Percentiles rank a stretch among this genome's conserved stretches.
phyloP scores from a whole-genome alignment of 2,888 invertebrate species.

The Pelosia muscerda region DNA sequence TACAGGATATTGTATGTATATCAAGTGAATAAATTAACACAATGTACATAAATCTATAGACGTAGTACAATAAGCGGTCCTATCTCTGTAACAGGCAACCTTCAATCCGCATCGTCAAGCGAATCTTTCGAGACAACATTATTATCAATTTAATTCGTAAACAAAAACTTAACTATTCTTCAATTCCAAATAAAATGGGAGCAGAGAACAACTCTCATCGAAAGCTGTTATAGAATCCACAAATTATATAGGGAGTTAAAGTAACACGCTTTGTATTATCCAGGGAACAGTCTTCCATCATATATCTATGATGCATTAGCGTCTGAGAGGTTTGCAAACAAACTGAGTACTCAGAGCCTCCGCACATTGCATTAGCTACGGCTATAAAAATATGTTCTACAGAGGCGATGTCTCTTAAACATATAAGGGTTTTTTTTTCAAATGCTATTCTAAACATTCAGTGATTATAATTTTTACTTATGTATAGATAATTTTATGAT shows the following conservation, averaged over 20 bases:
- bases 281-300: slow-evolving; percentile 29
- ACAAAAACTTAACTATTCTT: neutral
- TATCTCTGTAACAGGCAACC: slow-evolving; percentile 1
- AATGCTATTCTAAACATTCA: neutral
- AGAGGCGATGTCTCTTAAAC: neutral
- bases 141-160: neutral
- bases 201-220: neutral
- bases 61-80: neutral
- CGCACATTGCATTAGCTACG: slow-evolving; percentile 1
- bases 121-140: neutral
- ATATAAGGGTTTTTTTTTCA: neutral
- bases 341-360: slow-evolving; percentile 24
- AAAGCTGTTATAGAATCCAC: neutral
- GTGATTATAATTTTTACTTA: too few species aligned
- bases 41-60: neutral
- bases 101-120: neutral
- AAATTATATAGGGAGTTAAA: neutral
- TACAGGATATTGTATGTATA: neutral
- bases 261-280: slow-evolving; percentile 5
- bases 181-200: neutral
- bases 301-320: slow-evolving; percentile 34
- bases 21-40: neutral
- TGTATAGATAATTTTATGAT: too few species aligned
- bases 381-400: neutral
- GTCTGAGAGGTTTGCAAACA: slow-evolving; percentile 43